A percentile compares a stretch with the other conserved stretches of the same genome.
Conservation (phyloP, 2,888 invertebrate species). For the Drosophila yooni region DNA sequence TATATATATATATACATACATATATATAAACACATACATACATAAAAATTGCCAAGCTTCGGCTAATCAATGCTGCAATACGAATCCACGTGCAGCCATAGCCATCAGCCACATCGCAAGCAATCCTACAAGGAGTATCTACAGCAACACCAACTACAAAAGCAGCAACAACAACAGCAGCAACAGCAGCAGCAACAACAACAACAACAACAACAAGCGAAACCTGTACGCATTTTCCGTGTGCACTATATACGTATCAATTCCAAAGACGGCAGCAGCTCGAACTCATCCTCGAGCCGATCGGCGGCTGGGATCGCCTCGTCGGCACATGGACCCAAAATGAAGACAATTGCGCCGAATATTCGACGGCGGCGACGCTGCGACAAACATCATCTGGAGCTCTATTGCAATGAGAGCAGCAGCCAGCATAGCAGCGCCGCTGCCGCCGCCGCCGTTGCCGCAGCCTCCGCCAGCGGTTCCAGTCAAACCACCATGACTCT, state of each 20-base stretch:
- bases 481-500: slow-evolving; percentile 47
- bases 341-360: slow-evolving; percentile 89
- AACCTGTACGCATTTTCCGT: slow-evolving; percentile 74
- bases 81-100: slow-evolving; percentile 65
- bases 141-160: slow-evolving; percentile 52
- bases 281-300: slow-evolving; percentile 45
- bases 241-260: slow-evolving; percentile 81
- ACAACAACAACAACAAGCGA: slow-evolving; percentile 29
- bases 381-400: slow-evolving; percentile 87
- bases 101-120: slow-evolving; percentile 51
- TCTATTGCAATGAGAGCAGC: slow-evolving; percentile 83
- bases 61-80: slow-evolving; percentile 72
- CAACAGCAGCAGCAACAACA: slow-evolving; percentile 30
- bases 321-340: slow-evolving; percentile 83
- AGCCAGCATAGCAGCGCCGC: background rate
- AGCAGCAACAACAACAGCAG: slow-evolving; percentile 49
- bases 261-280: slow-evolving; percentile 74
- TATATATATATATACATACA: slow-evolving; percentile 20
- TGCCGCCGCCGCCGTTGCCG: background rate
- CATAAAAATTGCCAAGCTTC: slow-evolving; percentile 28
- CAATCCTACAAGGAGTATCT: slow-evolving; percentile 46
- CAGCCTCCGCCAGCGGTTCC: slow-evolving; percentile 5
- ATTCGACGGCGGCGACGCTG: slow-evolving; percentile 87
- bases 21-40: slow-evolving; percentile 7
- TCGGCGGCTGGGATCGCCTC: slow-evolving; percentile 44